A percentile compares a stretch with the other conserved stretches of the same genome.
Evolutionary conservation across 2,888 invertebrate genomes (phyloP).

Genomic region (Agrenia bidenticulata): DNA sequence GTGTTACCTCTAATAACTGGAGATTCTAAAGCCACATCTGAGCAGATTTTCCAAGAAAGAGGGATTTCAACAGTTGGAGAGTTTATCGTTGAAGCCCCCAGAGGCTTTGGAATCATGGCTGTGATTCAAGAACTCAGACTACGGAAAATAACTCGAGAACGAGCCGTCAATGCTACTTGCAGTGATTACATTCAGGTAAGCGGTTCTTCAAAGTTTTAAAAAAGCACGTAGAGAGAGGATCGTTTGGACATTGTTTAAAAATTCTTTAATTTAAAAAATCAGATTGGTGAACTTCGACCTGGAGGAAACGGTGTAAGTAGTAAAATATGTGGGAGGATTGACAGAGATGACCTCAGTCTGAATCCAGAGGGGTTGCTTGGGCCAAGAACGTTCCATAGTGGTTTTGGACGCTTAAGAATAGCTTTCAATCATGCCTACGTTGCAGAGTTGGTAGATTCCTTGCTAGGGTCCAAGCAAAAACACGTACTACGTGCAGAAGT

Average conservation of each 20-base stretch:
- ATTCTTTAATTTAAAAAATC: background rate
- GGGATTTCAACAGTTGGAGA: slow-evolving; percentile 46
- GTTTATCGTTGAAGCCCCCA: slow-evolving; percentile 38
- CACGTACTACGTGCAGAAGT: slow-evolving; percentile 35
- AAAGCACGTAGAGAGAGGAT: too few species aligned
- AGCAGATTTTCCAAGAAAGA: slow-evolving; percentile 44
- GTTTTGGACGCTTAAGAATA: slow-evolving; percentile 32
- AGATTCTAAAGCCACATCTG: slow-evolving; percentile 33
- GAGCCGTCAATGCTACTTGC: slow-evolving; percentile 31
- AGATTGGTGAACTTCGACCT: slow-evolving; percentile 1
- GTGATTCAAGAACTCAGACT: slow-evolving; percentile 43
- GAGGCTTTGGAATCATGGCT: slow-evolving; percentile 40
- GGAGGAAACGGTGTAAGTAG: slow-evolving; percentile 24
- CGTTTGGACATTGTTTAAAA: background rate
- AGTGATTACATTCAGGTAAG: slow-evolving; percentile 44
- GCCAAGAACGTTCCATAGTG: slow-evolving; percentile 31
- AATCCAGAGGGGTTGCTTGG: slow-evolving; percentile 34
- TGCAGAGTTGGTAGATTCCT: slow-evolving; percentile 39
- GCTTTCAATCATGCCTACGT: slow-evolving; percentile 46
- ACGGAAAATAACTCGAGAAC: slow-evolving; percentile 35
- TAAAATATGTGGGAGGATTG: slow-evolving; percentile 38
- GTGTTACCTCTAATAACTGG: slow-evolving; percentile 40
- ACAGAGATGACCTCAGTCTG: slow-evolving; percentile 28
- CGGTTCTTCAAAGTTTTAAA: slow-evolving; percentile 8
- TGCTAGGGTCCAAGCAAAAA: slow-evolving; percentile 35